These are phyloP conservation scores for Aurelia aurita DNA, from an alignment of 30 jellyfish, hydroid and myxozoan genomes.

Conservation along the genomic window DNA sequence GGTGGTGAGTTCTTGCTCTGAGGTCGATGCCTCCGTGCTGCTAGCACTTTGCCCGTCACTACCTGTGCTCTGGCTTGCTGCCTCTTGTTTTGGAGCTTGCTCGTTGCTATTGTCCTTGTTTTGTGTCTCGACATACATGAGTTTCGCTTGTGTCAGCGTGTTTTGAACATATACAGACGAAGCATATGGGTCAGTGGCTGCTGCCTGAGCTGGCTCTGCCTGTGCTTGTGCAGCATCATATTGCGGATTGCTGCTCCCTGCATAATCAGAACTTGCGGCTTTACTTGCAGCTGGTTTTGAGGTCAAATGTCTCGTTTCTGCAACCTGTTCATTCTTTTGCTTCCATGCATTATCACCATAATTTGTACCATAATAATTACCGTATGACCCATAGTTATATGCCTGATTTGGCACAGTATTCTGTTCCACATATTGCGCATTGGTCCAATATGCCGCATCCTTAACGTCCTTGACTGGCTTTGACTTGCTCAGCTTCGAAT, in stretches of 20 bases:
- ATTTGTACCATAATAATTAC: background rate
- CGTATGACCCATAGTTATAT: background rate
- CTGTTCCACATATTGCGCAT: slow-evolving; percentile 2
- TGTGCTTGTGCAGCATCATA: background rate
- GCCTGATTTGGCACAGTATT: background rate
- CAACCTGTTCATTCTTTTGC: slow-evolving; percentile 8
- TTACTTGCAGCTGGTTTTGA: background rate
- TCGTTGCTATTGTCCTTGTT: slow-evolving; percentile 14
- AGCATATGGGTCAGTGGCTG: background rate
- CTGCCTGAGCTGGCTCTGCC: background rate
- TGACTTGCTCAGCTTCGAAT: background rate
- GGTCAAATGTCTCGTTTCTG: slow-evolving; percentile 49
- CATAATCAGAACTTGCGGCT: background rate
- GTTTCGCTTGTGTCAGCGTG: slow-evolving; percentile 16
- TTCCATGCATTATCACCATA: background rate
- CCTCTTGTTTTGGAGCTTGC: background rate
- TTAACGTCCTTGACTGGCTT: background rate
- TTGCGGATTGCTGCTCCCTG: background rate
- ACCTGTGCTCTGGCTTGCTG: too few relatives aligned
- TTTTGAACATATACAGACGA: slow-evolving; percentile 26
- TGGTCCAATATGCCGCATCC: background rate
- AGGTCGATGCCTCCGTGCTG: background rate
- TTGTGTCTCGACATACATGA: slow-evolving; percentile 34
- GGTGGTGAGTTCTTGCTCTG: background rate
- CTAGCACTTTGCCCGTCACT: too few relatives aligned